Evolutionary conservation across 1,140 invertebrate species (phyloP).

Genomic region (Sinonovacula constricta): DNA sequence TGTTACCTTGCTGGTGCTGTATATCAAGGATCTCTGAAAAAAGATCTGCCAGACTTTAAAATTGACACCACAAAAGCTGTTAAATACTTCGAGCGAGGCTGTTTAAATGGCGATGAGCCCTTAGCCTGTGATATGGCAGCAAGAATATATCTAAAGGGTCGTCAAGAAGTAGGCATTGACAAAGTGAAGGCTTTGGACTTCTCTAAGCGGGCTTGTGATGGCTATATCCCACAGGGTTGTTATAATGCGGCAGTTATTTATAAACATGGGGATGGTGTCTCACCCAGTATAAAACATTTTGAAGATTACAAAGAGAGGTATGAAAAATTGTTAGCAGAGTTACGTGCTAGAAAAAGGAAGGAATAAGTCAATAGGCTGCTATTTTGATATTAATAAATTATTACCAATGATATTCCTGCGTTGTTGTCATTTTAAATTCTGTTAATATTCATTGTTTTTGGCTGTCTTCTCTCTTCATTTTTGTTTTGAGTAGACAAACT

Average conservation of each 20-base stretch:
- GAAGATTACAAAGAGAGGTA: neutral
- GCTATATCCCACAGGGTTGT: neutral
- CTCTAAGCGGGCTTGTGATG: constrained; percentile 25
- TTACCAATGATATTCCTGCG: too few species aligned
- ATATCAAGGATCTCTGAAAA: too few species aligned
- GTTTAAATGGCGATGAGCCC: neutral
- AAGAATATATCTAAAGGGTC: neutral
- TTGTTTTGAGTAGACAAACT: too few species aligned
- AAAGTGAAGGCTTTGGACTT: neutral
- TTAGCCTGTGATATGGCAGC: neutral
- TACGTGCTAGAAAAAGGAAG: too few species aligned
- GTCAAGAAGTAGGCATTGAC: neutral
- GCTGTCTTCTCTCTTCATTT: too few species aligned
- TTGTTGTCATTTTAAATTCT: too few species aligned
- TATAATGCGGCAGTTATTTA: neutral
- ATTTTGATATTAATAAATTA: too few species aligned
- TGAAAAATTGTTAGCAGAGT: too few species aligned
- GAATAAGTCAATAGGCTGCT: too few species aligned
- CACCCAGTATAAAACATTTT: neutral
- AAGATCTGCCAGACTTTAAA: neutral
- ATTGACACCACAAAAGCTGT: neutral
- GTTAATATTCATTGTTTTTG: too few species aligned
- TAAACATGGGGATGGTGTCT: constrained; percentile 12
- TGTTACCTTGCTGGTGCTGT: too few species aligned
- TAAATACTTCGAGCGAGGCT: constrained; percentile 3